Conservation (phyloP, 2,113 vertebrate species). For the Alexandromys fortis region DNA sequence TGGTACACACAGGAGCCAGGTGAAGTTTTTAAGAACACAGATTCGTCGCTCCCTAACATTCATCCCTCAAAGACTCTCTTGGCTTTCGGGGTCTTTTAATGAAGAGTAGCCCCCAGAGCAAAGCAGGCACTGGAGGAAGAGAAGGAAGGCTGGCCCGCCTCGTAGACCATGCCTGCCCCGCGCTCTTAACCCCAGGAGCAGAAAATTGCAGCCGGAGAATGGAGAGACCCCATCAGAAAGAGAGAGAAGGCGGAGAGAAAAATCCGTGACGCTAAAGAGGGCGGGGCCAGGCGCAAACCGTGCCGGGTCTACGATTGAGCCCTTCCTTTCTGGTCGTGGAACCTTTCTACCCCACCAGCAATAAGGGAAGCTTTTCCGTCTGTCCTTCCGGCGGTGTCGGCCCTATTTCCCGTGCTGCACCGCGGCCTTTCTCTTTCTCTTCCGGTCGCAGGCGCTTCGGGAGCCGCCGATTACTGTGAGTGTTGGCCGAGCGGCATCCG, state of each 20-base stretch:
- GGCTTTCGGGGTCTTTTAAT: not conserved
- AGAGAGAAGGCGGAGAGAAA: not conserved
- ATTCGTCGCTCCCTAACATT: not conserved
- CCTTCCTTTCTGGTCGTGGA: constrained; percentile 22
- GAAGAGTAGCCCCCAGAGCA: not conserved
- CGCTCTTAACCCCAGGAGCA: not conserved
- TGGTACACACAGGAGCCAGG: not conserved
- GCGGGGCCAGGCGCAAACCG: not conserved
- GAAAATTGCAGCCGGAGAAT: not conserved
- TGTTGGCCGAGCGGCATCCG: not conserved
- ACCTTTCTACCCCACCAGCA: constrained; percentile 45
- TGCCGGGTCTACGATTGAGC: rapidly evolving
- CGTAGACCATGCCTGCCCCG: not conserved
- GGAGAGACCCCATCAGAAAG: not conserved
- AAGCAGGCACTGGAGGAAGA: not conserved
- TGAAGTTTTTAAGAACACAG: not conserved
- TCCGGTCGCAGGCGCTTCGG: constrained; percentile 56
- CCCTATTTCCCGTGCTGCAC: constrained; percentile 64
- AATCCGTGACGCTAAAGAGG: not conserved
- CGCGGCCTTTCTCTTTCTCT: constrained; percentile 1
- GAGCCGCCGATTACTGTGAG: constrained; percentile 10
- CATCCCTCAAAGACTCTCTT: not conserved
- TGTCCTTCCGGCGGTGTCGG: constrained; percentile 59
- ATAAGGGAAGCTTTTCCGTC: constrained; percentile 7
- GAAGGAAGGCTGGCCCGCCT: not conserved